Conservation (phyloP, 2,113 vertebrate species). For the Spilogale gracilis region DNA sequence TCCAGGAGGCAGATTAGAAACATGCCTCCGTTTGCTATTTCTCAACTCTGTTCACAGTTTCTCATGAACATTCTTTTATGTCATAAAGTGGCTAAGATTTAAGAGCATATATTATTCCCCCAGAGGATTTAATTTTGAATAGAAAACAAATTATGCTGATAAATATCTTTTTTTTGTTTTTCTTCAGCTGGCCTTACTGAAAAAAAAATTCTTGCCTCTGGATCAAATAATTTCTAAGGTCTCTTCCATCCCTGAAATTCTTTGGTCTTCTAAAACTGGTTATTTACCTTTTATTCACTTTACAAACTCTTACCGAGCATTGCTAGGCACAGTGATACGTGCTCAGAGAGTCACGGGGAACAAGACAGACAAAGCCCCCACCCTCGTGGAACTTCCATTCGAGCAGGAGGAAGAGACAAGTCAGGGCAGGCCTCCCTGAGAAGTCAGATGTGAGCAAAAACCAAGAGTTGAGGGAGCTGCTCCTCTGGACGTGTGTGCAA, state of each 20-base stretch:
- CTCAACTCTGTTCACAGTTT: constrained; percentile 38
- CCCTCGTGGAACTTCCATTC: not conserved
- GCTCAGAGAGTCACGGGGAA: not conserved
- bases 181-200: not conserved
- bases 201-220: not conserved
- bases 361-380: not conserved
- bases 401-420: not conserved
- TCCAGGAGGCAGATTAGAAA: not conserved
- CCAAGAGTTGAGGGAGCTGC: not conserved
- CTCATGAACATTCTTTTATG: not conserved
- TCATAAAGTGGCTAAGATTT: constrained; percentile 41
- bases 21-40: not conserved
- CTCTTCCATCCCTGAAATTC: not conserved
- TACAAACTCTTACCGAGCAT: not conserved
- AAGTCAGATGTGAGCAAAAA: not conserved
- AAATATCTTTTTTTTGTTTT: constrained; percentile 10
- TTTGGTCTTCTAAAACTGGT: not conserved
- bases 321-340: not conserved
- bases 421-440: not conserved
- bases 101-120: not conserved
- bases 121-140: constrained; percentile 47
- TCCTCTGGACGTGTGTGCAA: not conserved
- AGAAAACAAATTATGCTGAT: constrained; percentile 22
- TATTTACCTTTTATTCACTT: constrained; percentile 5
- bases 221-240: constrained; percentile 41